Evolutionary conservation across 2,888 invertebrate species (phyloP), one percentile per base, ranked within the genome.

Genomic region (Syrphus vitripennis): DNA sequence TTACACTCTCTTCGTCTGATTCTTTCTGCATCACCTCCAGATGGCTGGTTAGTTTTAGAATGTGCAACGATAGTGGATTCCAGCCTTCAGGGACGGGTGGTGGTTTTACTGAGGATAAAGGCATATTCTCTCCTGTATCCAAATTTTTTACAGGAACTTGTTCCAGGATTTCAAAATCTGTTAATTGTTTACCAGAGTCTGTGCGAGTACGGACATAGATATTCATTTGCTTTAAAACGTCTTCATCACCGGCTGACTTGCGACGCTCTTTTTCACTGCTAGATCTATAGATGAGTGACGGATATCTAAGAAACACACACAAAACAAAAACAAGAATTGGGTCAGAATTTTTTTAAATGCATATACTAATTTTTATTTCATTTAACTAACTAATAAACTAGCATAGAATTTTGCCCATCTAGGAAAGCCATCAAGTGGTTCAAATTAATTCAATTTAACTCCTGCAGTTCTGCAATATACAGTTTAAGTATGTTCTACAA

Each of bases 11-110:
- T 89, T 96, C 96, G 89, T 96, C 96, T 12, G 96, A 95, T 90
- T 96, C 96, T 89, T 95, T 95, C 87, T 95, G 95, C 89, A 97
- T 96, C 91, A 97, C 98, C 93, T 98, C 97, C 80, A 92, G 87
- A 83, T 93, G 92, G 0, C 97, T 97, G 0, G 98, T 98, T 77
- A 98, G 93, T 82, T 98, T 94, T 96, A 98, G 97, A 91, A 99
- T 98, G 93, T 99, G 98, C 88, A 98, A 93, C 21, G 98, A 97
- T 79, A 99, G 94, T 4, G 98, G 99, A 94, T 99, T 98, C 93
- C 97, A 97, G 91, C 98, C 98, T 91, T 98, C 98, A 53, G 92
- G 92, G 87, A 92, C 92, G 72, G 92, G 92, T 78, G 92, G 92
- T 84, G 92, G 91, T 88, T 92, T 91, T 1, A 98, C 98, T 89